A percentile compares a stretch with the other conserved stretches of the same genome.
Evolutionary conservation across 2,888 invertebrate species (phyloP).

Genomic region (Monochamus alternatus): DNA sequence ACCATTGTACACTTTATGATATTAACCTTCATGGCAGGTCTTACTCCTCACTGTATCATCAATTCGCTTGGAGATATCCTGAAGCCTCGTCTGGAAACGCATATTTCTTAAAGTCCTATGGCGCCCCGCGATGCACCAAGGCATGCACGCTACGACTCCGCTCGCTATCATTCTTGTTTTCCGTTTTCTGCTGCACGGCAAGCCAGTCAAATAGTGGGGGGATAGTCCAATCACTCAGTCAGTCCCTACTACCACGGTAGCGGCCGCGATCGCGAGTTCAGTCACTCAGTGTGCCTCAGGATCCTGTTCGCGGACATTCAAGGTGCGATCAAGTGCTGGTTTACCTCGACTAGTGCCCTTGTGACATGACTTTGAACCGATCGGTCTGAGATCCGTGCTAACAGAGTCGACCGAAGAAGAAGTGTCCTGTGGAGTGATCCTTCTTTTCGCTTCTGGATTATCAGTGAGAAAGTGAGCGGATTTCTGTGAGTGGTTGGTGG

Average conservation of each 20-base stretch:
- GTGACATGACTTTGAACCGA: slow-evolving; percentile 22
- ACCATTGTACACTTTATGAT: too few species aligned
- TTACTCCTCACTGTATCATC: too few species aligned
- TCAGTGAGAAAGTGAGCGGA: background rate
- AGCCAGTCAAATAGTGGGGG: slow-evolving; percentile 38
- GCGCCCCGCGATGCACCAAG: background rate
- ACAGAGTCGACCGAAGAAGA: background rate
- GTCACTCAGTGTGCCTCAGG: slow-evolving; percentile 46
- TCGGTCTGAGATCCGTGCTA: background rate
- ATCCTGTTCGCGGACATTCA: slow-evolving; percentile 35
- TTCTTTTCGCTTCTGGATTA: slow-evolving; percentile 12
- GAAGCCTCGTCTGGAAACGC: background rate
- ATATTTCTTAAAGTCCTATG: slow-evolving; percentile 19
- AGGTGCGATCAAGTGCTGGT: slow-evolving; percentile 22
- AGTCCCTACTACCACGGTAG: slow-evolving; percentile 37
- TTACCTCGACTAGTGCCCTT: slow-evolving; percentile 25
- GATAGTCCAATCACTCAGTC: slow-evolving; percentile 36
- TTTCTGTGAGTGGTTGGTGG: background rate
- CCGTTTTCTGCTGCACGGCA: slow-evolving; percentile 33
- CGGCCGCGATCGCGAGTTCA: slow-evolving; percentile 41
- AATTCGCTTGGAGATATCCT: too few species aligned
- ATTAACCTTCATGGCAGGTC: too few species aligned
- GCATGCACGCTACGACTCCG: background rate
- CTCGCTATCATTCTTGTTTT: slow-evolving; percentile 27
- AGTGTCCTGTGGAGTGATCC: background rate